A percentile compares a stretch with the other conserved stretches of the same genome.
Conservation (phyloP, 2,888 invertebrate genomes). For the Cartodere bifasciata region DNA sequence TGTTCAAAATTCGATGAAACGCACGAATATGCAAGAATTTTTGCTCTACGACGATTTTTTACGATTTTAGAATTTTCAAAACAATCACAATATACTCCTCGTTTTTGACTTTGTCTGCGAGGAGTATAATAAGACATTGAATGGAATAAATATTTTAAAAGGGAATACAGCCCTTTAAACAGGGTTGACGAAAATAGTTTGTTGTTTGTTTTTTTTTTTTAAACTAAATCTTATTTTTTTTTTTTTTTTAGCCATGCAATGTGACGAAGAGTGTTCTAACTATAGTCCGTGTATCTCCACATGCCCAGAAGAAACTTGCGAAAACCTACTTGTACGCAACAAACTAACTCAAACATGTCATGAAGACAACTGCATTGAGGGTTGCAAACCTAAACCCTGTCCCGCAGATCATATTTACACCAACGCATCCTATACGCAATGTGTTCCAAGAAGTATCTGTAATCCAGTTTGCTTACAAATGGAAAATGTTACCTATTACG, state of each 20-base stretch:
- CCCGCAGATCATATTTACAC: conserved; percentile 59
- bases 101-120: too few species aligned
- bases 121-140: too few species aligned
- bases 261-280: conserved; percentile 65
- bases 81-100: too few species aligned
- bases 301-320: conserved; percentile 76
- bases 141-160: too few species aligned
- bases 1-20: too few species aligned
- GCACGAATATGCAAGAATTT: too few species aligned
- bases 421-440: conserved; percentile 54
- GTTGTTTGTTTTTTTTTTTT: too few species aligned
- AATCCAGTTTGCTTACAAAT: conserved; percentile 55
- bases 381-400: conserved; percentile 66
- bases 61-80: too few species aligned
- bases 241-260: conserved; percentile 62
- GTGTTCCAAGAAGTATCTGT: conserved; percentile 63
- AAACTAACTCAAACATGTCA: conserved; percentile 52
- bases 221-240: too few species aligned
- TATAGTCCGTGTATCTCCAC: conserved; percentile 73
- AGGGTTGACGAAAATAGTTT: too few species aligned
- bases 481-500: conserved; percentile 53
- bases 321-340: conserved; percentile 55
- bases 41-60: too few species aligned
- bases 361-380: conserved; percentile 69
- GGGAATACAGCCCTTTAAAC: too few species aligned